Evolutionary conservation across 2,888 invertebrate genomes (phyloP).

Genomic region (Acrobasis suavella): DNA sequence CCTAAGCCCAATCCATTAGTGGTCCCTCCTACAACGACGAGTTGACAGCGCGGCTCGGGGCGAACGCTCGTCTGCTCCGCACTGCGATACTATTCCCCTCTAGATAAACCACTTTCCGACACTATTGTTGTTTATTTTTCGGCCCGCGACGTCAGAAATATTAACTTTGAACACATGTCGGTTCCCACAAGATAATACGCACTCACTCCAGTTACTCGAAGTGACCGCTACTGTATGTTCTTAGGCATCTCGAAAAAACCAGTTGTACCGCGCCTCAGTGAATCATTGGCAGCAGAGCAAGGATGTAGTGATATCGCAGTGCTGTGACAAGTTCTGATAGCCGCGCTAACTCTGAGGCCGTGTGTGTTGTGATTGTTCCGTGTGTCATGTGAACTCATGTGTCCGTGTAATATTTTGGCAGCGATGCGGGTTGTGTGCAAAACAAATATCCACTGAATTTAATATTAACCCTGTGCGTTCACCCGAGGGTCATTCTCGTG

Average conservation of each 20-base stretch:
- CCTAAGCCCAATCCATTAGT: constrained; percentile 70
- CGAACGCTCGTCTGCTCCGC: constrained; percentile 45
- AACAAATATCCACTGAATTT: constrained; percentile 33
- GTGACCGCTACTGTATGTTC: constrained; percentile 44
- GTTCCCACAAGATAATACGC: constrained; percentile 21
- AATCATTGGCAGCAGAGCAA: constrained; percentile 55
- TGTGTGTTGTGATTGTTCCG: constrained; percentile 23
- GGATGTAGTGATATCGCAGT: constrained; percentile 55
- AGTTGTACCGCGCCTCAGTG: constrained; percentile 55
- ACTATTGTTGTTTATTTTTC: constrained; percentile 15
- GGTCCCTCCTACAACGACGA: constrained; percentile 64
- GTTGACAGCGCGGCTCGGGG: constrained; percentile 56
- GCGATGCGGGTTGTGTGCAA: constrained; percentile 25
- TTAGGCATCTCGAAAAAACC: constrained; percentile 47
- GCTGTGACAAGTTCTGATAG: constrained; percentile 27
- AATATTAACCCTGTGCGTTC: constrained; percentile 35
- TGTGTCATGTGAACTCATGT: constrained; percentile 20
- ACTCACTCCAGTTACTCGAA: constrained; percentile 27
- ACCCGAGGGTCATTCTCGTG: constrained; percentile 29
- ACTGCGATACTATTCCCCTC: constrained; percentile 33
- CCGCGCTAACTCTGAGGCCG: constrained; percentile 4
- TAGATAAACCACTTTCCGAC: constrained; percentile 37
- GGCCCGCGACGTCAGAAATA: constrained; percentile 3
- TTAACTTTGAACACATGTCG: constrained; percentile 13
- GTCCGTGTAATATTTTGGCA: constrained; percentile 30